Conservation (phyloP, 2,888 invertebrate genomes). For the Chironomus riparius region DNA sequence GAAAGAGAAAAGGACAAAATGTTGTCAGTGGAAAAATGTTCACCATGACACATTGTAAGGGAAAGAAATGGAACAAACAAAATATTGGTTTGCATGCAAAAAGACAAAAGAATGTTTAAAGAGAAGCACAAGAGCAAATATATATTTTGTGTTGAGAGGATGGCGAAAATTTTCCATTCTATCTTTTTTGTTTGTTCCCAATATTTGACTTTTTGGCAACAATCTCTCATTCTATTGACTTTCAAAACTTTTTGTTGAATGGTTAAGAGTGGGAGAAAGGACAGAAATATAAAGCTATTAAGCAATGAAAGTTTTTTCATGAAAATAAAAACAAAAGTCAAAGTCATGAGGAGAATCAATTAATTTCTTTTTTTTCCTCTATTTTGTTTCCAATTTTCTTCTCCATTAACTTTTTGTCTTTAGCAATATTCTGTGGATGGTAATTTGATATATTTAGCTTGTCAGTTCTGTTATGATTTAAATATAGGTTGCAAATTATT, state of each 20-base stretch:
- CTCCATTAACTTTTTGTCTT: conserved; percentile 20
- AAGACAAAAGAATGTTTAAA: not conserved
- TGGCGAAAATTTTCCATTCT: not conserved
- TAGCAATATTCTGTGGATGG: not conserved
- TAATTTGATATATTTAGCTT: not conserved
- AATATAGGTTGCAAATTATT: too few relatives aligned
- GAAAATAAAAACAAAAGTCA: not conserved
- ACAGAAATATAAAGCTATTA: not conserved
- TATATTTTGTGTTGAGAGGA: not conserved
- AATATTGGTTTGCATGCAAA: not conserved
- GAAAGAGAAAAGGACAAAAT: not conserved
- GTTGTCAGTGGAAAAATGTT: not conserved
- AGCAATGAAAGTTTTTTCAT: not conserved
- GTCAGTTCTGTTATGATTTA: not conserved
- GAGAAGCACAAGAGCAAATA: not conserved
- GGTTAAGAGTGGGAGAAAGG: not conserved
- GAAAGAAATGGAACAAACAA: not conserved
- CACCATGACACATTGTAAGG: not conserved
- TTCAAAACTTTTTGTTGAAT: not conserved
- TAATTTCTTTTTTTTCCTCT: conserved; percentile 8
- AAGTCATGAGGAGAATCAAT: conserved; percentile 23
- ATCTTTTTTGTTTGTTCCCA: too few relatives aligned
- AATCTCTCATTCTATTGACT: not conserved
- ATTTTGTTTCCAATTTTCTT: conserved; percentile 10
- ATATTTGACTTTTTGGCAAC: not conserved